phyloP scores from a whole-genome alignment of 2,888 invertebrate genomes.

The Lasioglossum vierecki region DNA sequence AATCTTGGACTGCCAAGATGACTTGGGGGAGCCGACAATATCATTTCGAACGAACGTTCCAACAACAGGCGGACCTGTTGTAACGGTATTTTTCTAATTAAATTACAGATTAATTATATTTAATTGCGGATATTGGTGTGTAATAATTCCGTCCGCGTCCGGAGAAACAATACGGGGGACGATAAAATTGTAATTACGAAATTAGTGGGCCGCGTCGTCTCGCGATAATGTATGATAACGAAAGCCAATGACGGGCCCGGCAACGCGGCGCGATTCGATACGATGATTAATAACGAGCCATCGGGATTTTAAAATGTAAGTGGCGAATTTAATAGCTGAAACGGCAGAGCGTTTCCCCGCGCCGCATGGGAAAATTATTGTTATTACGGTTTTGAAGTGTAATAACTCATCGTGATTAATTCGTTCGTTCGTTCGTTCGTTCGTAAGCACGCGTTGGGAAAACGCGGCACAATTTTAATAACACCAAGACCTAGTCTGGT shows the following conservation, averaged over 20 bases:
- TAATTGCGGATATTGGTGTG: not conserved
- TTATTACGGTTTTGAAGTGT: constrained; percentile 55
- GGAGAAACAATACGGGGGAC: constrained; percentile 7
- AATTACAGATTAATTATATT: constrained; percentile 7
- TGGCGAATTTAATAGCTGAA: constrained; percentile 53
- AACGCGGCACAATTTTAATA: constrained; percentile 55
- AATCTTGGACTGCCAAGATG: not conserved
- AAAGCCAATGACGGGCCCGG: constrained; percentile 29
- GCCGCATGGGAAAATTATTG: constrained; percentile 57
- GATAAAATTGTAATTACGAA: constrained; percentile 33
- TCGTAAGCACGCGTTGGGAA: constrained; percentile 16
- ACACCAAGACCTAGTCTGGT: constrained; percentile 14
- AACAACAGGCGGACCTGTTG: not conserved
- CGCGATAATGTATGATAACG: constrained; percentile 37
- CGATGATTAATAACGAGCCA: constrained; percentile 57
- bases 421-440: constrained; percentile 47
- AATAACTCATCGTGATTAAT: constrained; percentile 65
- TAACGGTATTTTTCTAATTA: not conserved
- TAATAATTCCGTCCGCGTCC: not conserved
- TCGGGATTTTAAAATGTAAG: constrained; percentile 49
- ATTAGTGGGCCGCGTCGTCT: not conserved
- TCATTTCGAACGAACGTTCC: not conserved
- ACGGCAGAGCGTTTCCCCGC: constrained; percentile 18
- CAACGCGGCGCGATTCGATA: constrained; percentile 29
- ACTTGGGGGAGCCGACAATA: not conserved